Percentiles rank a stretch among this genome's conserved stretches.
phyloP scores from a whole-genome alignment of 2,113 vertebrate species.

The Mustelus asterias region DNA sequence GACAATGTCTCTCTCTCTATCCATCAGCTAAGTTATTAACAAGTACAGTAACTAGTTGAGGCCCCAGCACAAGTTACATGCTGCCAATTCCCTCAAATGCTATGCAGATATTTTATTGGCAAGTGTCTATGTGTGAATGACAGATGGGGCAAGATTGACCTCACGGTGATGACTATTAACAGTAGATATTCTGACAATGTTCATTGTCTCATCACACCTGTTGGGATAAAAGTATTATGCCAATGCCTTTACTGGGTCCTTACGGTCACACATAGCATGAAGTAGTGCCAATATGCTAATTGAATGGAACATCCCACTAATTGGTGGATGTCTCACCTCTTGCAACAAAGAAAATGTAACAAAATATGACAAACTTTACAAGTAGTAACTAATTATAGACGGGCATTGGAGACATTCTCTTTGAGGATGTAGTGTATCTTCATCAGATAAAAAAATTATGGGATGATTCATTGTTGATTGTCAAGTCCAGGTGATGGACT shows the following conservation, averaged over 20 bases:
- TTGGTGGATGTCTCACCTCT: not conserved
- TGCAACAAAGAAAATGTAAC: not conserved
- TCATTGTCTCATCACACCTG: not conserved
- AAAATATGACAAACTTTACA: not conserved
- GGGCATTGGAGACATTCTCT: too few relatives aligned
- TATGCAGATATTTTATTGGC: not conserved
- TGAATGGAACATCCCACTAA: not conserved
- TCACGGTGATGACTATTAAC: too few relatives aligned
- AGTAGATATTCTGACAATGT: not conserved
- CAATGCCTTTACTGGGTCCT: not conserved
- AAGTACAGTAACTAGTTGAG: too few relatives aligned
- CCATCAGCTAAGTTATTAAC: too few relatives aligned
- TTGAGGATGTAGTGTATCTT: too few relatives aligned
- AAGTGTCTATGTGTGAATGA: not conserved
- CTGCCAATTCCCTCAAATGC: not conserved
- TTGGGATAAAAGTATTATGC: not conserved
- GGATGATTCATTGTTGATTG: too few relatives aligned
- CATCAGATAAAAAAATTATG: too few relatives aligned
- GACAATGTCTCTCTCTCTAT: too few relatives aligned
- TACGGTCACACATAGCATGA: not conserved
- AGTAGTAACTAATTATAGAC: not conserved
- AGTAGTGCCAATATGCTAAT: not conserved
- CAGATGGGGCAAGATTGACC: not conserved
- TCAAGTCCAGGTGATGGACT: too few relatives aligned
- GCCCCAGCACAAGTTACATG: too few relatives aligned